Evolutionary conservation across 2,888 invertebrate genomes (phyloP), one percentile per base, ranked within the genome.

Genomic region (Alitta virens): DNA sequence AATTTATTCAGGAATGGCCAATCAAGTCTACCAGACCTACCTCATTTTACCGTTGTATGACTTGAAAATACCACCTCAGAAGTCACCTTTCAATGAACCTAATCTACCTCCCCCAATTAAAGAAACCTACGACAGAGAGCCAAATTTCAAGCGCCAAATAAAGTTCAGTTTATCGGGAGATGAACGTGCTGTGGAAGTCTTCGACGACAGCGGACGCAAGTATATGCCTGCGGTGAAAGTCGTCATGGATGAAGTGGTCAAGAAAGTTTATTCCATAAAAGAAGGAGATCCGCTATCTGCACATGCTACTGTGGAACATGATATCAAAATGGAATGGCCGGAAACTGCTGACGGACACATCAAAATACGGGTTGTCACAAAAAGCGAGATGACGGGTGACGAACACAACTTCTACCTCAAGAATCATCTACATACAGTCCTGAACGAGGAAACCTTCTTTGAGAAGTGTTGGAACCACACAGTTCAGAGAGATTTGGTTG

Each of bases 401-500:
- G 33, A 38, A 25, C 18, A 16, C 5, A 23, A 52, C 33, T 59
- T 59, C 42, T 12, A 59, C 24, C 38, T 59, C 16, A 16, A 18
- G 16, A 38, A 59, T 38, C 40, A 51, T 16, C 23, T 59, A 23
- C n/a, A 50, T 7, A 49, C 49, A 24, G 7, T 33, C n/a, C 9
- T 59, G 24, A 51, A 59, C 21, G 52, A 33, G 16, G 40, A 59
- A 16, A 23, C 21, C n/a, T 59, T 59, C 26, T 59, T 40, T 50
- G 21, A 18, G 7, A 52, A 52, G 24, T 24, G 23, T 16, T 59
- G 59, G 59, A 21, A n/a, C 16, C 27, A 59, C 25, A 33, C 18
- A 14, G 51, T 59, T 33, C 21, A 27, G 21, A 50, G 59, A 14
- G 14, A 52, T 18, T 33, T 33, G 33, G 33, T 33, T 33, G n/a